Conservation (phyloP, 2,797 vertebrate species). For the Helostoma temminkii region DNA sequence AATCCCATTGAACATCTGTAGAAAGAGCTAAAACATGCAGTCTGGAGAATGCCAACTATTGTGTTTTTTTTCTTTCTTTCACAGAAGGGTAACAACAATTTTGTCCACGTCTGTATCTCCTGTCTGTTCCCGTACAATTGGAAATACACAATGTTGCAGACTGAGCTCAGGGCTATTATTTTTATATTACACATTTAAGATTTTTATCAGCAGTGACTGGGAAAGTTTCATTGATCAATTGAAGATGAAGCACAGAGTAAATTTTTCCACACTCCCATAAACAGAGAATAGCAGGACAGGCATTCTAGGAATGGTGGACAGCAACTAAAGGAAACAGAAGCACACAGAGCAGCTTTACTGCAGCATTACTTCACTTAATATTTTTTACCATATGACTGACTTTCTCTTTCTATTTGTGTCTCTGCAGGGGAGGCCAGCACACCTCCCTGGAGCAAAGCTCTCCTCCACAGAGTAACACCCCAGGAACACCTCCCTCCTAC, state of each 20-base stretch:
- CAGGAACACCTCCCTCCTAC: slow-evolving; percentile 89
- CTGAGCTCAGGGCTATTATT: too few relatives aligned
- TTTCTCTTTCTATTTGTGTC: slow-evolving; percentile 10
- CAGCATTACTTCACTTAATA: background rate
- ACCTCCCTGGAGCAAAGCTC: slow-evolving; percentile 74
- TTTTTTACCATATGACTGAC: slow-evolving; percentile 12
- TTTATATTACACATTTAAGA: too few relatives aligned
- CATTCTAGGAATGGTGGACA: slow-evolving; percentile 33
- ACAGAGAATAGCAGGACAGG: slow-evolving; percentile 32
- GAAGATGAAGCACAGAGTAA: slow-evolving; percentile 13
- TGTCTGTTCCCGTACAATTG: too few relatives aligned
- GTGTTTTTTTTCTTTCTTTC: too few relatives aligned
- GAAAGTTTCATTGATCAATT: background rate
- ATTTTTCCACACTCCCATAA: slow-evolving; percentile 3
- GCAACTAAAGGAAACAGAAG: slow-evolving; percentile 11
- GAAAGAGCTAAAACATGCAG: too few relatives aligned
- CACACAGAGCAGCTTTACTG: background rate
- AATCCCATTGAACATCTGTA: too few relatives aligned
- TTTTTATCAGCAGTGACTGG: too few relatives aligned
- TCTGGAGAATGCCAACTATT: too few relatives aligned
- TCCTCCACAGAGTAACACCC: slow-evolving; percentile 81
- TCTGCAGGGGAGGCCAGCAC: slow-evolving; percentile 72
- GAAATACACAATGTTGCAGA: too few relatives aligned
- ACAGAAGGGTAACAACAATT: too few relatives aligned
- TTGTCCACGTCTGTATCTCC: too few relatives aligned